Evolutionary conservation across 2,888 invertebrate species (phyloP).

Genomic region (Philhelius pedissequus): DNA sequence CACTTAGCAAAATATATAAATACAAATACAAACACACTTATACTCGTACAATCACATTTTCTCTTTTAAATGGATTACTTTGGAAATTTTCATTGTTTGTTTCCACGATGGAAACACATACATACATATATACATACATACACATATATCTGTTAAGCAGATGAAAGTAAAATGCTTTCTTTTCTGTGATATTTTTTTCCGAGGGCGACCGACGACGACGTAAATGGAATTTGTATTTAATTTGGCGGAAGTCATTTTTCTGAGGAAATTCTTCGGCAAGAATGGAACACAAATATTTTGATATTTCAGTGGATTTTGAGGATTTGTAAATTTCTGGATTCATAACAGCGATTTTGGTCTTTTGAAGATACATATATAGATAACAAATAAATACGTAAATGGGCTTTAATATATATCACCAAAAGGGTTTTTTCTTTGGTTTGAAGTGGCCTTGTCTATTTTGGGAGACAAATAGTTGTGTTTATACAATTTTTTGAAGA

Average conservation of each 20-base stretch:
- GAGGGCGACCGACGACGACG: neutral
- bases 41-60: neutral
- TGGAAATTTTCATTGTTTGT: slow-evolving; percentile 46
- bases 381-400: neutral
- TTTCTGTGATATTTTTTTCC: no score
- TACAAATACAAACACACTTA: no score
- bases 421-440: neutral
- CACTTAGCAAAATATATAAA: slow-evolving; percentile 58
- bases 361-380: no score
- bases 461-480: neutral
- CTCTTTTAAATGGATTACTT: slow-evolving; percentile 39
- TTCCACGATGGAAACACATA: neutral
- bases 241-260: slow-evolving; percentile 47
- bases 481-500: no score
- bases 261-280: slow-evolving; percentile 41
- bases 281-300: slow-evolving; percentile 42
- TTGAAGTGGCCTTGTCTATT: neutral
- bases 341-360: neutral
- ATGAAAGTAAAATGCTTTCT: slow-evolving; percentile 36
- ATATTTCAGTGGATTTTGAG: slow-evolving; percentile 24
- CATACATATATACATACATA: no score
- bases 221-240: slow-evolving; percentile 53
- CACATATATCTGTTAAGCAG: no score
- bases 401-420: neutral
- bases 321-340: neutral